Base-by-base conservation (phyloP, 2,113 vertebrate species). In the Morone chrysops region DNA sequence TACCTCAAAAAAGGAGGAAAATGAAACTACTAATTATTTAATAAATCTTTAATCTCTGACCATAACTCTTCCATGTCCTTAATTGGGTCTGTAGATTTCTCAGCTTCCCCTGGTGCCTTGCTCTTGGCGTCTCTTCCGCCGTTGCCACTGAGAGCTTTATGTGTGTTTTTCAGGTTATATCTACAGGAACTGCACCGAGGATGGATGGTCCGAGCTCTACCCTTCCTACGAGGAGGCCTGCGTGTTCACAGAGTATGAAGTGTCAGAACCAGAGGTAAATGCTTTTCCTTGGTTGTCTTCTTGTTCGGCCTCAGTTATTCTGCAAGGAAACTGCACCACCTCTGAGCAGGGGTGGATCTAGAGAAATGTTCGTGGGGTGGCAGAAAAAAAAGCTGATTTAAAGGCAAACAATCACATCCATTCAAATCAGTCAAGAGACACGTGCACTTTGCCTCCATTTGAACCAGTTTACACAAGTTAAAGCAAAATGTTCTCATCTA, bases 141-240 rank as follows among this genome's bases (percentile, higher is more conserved):
- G 4, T 20, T 22, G 8, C 18, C 16, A 9, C 43, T 84, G 40
- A 83, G 40, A 69, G 5, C 8, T 51, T 25, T 14, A 16, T 79
- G 10, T 78, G 43, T 78, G 40, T 69, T 67, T 78, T 48, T 38
- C 17, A 95, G 94, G 85, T 50, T 90, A 78, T 82, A 78, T 95
- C 78, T 86, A 86, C 71, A 91, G 87, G 88, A 93, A 92, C 86
- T 95, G 94, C 83, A 93, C 92, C 0, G 76, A 87, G 38, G 17
- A 77, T 0, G 94, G 94, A 10, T 95, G 94, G 94, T 90, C 91
- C 0, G 89, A 92, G 1, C 54, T 73, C 6, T 78, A 91, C 75
- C 94, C 91, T 0, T 10, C 81, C 51, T 95, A 95, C 0, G 80
- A 90, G 51, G 75, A 94, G 0, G 90, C 88, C 53, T 95, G 94